A percentile compares a stretch with the other conserved stretches of the same genome.
Conservation (phyloP, 2,888 invertebrate genomes). For the Archaeoteleia sp. region DNA sequence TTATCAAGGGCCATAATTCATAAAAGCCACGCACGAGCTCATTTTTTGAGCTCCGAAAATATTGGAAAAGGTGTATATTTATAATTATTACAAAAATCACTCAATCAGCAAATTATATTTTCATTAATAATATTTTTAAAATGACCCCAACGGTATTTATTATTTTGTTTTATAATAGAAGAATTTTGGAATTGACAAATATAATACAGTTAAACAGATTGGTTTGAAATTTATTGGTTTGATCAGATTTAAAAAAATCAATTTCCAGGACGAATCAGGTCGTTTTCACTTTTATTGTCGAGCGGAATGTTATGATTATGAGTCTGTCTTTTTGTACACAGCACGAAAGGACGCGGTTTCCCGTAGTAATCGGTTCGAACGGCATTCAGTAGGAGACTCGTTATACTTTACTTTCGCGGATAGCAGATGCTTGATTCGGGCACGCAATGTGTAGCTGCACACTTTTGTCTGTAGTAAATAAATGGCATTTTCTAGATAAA, state of each 20-base stretch:
- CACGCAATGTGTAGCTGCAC: conserved; percentile 34
- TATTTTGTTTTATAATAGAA: too few relatives aligned
- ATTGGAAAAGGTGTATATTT: too few relatives aligned
- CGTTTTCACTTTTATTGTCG: conserved; percentile 25
- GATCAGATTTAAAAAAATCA: too few relatives aligned
- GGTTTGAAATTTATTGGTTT: too few relatives aligned
- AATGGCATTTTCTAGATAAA: conserved; percentile 37
- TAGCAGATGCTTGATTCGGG: conserved; percentile 44
- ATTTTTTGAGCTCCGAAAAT: too few relatives aligned
- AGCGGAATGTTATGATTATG: conserved; percentile 4
- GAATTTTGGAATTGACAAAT: too few relatives aligned
- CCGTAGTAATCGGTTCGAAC: conserved; percentile 27
- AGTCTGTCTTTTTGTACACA: not conserved
- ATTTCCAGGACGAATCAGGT: not conserved
- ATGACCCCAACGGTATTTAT: too few relatives aligned
- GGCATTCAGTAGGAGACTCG: conserved; percentile 26
- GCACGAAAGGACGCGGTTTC: conserved; percentile 10
- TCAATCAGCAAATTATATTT: too few relatives aligned
- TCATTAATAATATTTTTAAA: too few relatives aligned
- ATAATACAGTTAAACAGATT: too few relatives aligned
- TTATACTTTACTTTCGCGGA: conserved; percentile 11
- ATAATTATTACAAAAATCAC: too few relatives aligned
- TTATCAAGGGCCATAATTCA: conserved; percentile 39
- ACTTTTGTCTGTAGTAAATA: conserved; percentile 44
- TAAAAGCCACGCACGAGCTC: conserved; percentile 16